Evolutionary conservation across 2,113 vertebrate genomes (phyloP), one percentile per base, ranked within the genome.

Genomic region (Strix uralensis): DNA sequence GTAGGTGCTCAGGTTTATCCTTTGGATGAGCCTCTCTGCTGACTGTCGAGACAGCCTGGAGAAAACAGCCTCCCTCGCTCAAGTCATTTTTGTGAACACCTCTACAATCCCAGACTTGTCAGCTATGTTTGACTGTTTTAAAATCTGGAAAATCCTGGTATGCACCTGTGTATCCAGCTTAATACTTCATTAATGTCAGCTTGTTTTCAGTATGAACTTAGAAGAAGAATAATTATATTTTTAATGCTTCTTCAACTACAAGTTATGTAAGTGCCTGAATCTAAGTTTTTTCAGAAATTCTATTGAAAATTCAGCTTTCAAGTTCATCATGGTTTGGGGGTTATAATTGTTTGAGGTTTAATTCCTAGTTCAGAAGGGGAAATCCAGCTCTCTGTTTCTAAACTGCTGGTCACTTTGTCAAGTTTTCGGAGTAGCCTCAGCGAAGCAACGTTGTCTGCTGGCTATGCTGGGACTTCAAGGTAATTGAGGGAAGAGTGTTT

Each of bases 381-480:
- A 70, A 57, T 36, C 19, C 38, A 81, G 17, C 4, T 65, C 14
- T 34, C 11, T 54, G 8, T 69, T 61, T 62, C 2, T 9, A 10
- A 70, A n/a, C 10, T 51, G 4, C 19, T 73, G 58, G 8, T 51
- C 4, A 17, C 23, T 38, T 66, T 84, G 40, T 67, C 3, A 12
- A 2, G 38, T 73, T 51, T 47, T 36, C 63, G 44, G 13, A 4
- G 51, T 20, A 13, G 10, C 20, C 17, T 90, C 26, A 38, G 13
- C 0, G 0, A 55, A 47, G 47, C 8, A 10, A 0, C 9, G 11
- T 34, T 47, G 21, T 46, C 5, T 26, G 44, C 57, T 65, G 47
- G 12, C 36, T 54, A 0, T 69, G 54, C 34, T 61, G 20, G 47
- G 34, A 22, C 15, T 34, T 40, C 1, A 5, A 7, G 27, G 27